Evolutionary conservation across 2,113 vertebrate genomes (phyloP).

Genomic region (Pteruthius melanotis): DNA sequence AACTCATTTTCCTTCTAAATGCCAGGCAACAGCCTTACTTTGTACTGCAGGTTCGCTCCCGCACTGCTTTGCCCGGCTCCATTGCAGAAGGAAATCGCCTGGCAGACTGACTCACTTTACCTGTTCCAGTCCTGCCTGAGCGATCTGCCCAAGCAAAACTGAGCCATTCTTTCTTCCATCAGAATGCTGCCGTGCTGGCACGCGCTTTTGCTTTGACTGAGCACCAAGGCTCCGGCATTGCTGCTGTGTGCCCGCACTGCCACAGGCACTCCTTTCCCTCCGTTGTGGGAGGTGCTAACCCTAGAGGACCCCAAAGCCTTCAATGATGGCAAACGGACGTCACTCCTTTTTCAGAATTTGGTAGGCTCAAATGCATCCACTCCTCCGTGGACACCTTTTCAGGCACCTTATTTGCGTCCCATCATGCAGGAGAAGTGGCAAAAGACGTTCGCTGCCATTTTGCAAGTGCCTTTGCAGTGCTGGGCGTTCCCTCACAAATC

Average conservation of each 20-base stretch:
- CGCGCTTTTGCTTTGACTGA: neutral
- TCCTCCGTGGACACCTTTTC: neutral
- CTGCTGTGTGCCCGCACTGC: neutral
- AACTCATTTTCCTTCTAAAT: neutral
- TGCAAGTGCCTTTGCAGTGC: neutral
- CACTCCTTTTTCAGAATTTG: neutral
- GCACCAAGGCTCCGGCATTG: neutral
- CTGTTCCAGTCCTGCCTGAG: neutral
- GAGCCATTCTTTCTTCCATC: neutral
- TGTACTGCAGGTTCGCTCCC: neutral
- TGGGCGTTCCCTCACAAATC: neutral
- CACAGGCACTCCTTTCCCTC: neutral
- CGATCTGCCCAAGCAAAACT: neutral
- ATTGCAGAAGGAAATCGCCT: neutral
- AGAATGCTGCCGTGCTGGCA: neutral
- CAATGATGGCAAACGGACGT: neutral
- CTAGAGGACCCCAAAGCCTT: neutral
- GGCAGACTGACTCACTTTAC: neutral
- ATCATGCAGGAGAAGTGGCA: neutral
- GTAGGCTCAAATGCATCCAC: neutral
- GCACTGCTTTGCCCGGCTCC: neutral
- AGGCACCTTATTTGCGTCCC: neutral
- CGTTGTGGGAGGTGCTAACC: neutral
- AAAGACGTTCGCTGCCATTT: fast-evolving
- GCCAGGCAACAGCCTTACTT: neutral